phyloP scores from a whole-genome alignment of 2,113 vertebrate species.

The Galbula dea region DNA sequence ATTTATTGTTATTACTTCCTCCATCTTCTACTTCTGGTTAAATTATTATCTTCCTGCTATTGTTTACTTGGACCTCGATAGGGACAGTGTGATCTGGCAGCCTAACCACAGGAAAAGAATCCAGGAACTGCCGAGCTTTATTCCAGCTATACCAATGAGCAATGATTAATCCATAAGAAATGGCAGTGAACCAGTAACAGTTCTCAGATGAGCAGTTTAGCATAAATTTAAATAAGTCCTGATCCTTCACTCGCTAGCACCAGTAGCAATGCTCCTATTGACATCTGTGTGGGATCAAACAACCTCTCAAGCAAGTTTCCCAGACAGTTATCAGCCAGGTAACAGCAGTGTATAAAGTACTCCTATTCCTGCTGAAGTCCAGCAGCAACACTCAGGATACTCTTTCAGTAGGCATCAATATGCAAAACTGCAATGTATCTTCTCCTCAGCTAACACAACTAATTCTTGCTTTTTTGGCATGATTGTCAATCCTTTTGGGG shows the following conservation, averaged over 20 bases:
- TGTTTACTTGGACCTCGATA: constrained; percentile 48
- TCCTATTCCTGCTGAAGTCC: not conserved
- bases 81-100: constrained; percentile 11
- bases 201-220: not conserved
- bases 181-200: not conserved
- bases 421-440: not conserved
- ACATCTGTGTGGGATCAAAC: not conserved
- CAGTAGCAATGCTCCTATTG: not conserved
- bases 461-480: constrained; percentile 41
- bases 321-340: not conserved
- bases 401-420: not conserved
- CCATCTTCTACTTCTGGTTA: constrained; percentile 54
- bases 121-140: constrained; percentile 24
- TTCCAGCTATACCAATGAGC: not conserved
- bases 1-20: constrained; percentile 61
- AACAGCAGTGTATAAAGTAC: not conserved
- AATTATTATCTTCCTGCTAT: constrained; percentile 58
- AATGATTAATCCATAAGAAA: not conserved
- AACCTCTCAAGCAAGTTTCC: not conserved
- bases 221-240: not conserved
- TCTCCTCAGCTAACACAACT: not conserved
- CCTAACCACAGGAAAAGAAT: constrained; percentile 46
- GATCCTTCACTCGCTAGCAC: not conserved
- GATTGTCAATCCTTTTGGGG: no score
- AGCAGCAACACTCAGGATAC: not conserved